Percentiles rank a stretch among this genome's conserved stretches.
Conservation (phyloP, 2,113 vertebrate genomes). For the Lepisosteus osseus region DNA sequence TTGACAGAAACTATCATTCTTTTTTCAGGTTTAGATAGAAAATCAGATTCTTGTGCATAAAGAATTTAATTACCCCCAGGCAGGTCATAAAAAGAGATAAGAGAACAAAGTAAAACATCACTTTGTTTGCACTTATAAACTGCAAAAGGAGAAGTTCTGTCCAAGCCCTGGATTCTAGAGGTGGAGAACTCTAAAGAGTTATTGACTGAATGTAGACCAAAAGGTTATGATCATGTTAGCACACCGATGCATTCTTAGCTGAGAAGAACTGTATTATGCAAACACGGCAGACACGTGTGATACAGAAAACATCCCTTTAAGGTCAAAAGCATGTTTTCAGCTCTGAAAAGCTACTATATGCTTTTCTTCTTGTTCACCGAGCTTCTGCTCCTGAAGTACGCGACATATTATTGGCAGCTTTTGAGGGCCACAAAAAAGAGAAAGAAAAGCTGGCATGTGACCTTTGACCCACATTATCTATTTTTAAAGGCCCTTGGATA, state of each 20-base stretch:
- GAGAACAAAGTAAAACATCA: background rate
- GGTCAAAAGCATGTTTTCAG: conserved; percentile 24
- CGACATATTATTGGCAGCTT: conserved; percentile 27
- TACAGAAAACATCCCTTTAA: conserved; percentile 23
- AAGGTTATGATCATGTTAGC: conserved; percentile 34
- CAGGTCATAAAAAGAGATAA: conserved; percentile 2
- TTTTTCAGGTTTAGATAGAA: too few relatives aligned
- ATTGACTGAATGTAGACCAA: background rate
- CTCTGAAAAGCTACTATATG: conserved; percentile 32
- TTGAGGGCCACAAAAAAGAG: conserved; percentile 18
- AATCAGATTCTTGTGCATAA: too few relatives aligned
- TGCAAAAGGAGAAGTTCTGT: background rate
- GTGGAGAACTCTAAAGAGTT: background rate
- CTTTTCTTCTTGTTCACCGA: conserved; percentile 37
- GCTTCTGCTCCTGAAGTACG: conserved; percentile 28
- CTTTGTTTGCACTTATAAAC: background rate
- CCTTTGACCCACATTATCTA: background rate
- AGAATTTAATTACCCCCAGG: too few relatives aligned
- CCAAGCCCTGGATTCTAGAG: too few relatives aligned
- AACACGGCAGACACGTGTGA: conserved; percentile 9
- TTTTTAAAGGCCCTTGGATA: background rate
- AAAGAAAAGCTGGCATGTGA: background rate
- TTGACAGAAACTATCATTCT: too few relatives aligned
- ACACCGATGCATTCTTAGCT: background rate
- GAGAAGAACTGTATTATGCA: conserved; percentile 3